These are phyloP conservation scores for Drosophila monieri DNA, from an alignment of 2,888 invertebrate species.

Conservation along the genomic window DNA sequence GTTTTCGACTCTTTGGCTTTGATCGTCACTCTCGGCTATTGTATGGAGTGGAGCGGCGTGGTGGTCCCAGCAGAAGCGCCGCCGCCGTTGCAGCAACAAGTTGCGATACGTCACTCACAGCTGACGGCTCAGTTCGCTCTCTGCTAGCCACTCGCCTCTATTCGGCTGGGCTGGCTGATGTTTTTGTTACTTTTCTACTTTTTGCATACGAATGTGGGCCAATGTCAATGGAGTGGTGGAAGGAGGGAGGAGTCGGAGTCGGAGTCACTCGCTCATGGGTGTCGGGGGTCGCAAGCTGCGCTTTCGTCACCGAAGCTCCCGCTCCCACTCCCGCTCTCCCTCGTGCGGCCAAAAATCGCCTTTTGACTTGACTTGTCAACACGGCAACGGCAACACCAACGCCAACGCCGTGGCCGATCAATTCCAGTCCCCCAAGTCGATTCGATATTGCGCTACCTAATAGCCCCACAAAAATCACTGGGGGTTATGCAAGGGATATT, in stretches of 20 bases:
- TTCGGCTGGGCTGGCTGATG: conserved; percentile 18
- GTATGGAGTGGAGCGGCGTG: conserved; percentile 14
- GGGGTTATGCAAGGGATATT: conserved; percentile 59
- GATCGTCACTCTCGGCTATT: conserved; percentile 41
- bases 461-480: conserved; percentile 62
- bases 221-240: conserved; percentile 72
- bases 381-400: conserved; percentile 8
- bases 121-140: conserved; percentile 29
- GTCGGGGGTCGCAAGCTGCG: conserved; percentile 72
- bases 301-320: conserved; percentile 53
- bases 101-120: conserved; percentile 45
- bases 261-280: conserved; percentile 68
- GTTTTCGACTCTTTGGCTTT: conserved; percentile 53
- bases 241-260: conserved; percentile 32
- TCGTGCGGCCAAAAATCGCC: conserved; percentile 31
- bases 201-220: conserved; percentile 79
- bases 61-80: conserved; percentile 59
- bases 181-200: conserved; percentile 36
- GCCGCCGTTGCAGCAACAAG: conserved; percentile 50
- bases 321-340: conserved; percentile 4
- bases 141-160: conserved; percentile 22
- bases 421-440: conserved; percentile 48
- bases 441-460: conserved; percentile 56
- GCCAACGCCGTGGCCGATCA: conserved; percentile 70
- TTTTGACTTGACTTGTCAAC: conserved; percentile 8